Conservation (phyloP, 2,888 invertebrate species). For the Polietes domitor region DNA sequence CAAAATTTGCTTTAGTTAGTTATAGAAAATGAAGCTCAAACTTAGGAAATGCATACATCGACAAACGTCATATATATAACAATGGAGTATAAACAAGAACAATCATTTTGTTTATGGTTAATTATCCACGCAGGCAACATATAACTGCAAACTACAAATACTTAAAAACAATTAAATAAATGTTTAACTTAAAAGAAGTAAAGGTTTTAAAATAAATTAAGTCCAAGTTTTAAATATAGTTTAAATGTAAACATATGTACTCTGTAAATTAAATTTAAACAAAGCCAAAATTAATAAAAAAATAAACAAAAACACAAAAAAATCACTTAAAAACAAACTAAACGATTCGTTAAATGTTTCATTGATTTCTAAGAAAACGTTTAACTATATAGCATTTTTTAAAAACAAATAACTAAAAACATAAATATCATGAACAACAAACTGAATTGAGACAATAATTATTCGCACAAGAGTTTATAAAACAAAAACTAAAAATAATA, state of each 20-base stretch:
- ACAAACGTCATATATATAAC: too few relatives aligned
- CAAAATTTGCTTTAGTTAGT: neutral
- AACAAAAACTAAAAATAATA: constrained; percentile 30
- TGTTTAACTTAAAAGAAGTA: constrained; percentile 5
- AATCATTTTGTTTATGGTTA: too few relatives aligned
- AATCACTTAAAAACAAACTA: constrained; percentile 43
- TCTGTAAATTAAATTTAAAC: constrained; percentile 61
- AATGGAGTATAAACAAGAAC: constrained; percentile 20
- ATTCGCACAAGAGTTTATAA: constrained; percentile 33
- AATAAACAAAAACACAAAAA: constrained; percentile 46
- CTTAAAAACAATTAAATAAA: constrained; percentile 19
- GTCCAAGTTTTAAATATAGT: constrained; percentile 61
- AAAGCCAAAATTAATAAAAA: constrained; percentile 66
- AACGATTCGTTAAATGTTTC: constrained; percentile 77
- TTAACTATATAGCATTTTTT: neutral
- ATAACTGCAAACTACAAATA: constrained; percentile 29
- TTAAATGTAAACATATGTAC: constrained; percentile 59
- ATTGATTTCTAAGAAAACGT: constrained; percentile 68
- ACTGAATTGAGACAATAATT: neutral
- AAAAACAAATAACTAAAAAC: too few relatives aligned
- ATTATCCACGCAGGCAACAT: constrained; percentile 33
- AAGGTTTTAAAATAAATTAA: constrained; percentile 60
- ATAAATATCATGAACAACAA: too few relatives aligned
- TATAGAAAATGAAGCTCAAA: neutral
- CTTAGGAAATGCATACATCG: constrained; percentile 30